Percentiles rank a stretch among this genome's conserved stretches.
Conservation (phyloP, 2,888 invertebrate genomes). For the Acheta domesticus region DNA sequence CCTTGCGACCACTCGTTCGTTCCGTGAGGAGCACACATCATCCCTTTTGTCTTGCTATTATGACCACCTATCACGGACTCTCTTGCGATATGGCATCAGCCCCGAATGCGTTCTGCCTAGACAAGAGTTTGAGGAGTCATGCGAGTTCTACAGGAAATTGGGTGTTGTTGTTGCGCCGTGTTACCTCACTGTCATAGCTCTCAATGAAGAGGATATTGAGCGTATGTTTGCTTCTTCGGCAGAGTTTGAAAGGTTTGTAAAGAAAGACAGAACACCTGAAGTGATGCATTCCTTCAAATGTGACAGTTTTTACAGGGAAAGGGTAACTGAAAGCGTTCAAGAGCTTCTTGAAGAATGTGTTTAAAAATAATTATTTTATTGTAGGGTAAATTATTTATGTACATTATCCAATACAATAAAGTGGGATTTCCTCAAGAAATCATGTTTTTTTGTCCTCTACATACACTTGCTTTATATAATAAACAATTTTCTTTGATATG, state of each 20-base stretch:
- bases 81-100: background rate
- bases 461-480: no score
- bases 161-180: background rate
- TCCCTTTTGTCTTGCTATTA: background rate
- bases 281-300: background rate
- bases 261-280: background rate
- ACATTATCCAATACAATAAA: no score
- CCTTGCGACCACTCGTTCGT: background rate
- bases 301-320: background rate
- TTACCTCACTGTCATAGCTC: background rate
- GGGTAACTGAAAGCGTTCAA: background rate
- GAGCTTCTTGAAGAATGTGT: background rate
- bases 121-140: background rate
- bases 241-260: background rate
- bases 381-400: no score
- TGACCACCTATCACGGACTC: background rate
- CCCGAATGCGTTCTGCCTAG: background rate
- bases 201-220: background rate
- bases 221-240: background rate
- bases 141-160: background rate
- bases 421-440: no score
- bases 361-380: no score
- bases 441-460: no score
- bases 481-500: no score
- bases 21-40: background rate